phyloP scores from a whole-genome alignment of 2,888 invertebrate genomes.

The Rotaria sp. region DNA sequence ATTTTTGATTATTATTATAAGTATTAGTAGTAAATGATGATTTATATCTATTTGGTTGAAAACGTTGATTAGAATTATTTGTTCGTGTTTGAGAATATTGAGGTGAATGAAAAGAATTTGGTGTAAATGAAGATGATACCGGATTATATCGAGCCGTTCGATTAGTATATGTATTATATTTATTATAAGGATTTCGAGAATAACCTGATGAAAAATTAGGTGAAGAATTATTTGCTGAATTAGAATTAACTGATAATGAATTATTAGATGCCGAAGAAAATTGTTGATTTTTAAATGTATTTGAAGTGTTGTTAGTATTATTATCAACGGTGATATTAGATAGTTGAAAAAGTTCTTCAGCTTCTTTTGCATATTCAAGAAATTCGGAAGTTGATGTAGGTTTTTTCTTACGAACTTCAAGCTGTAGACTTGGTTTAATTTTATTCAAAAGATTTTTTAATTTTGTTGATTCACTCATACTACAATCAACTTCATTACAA shows the following conservation, averaged over 20 bases:
- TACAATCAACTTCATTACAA: background rate
- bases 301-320: background rate
- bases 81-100: background rate
- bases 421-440: background rate
- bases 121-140: background rate
- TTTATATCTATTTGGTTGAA: background rate
- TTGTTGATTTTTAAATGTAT: background rate
- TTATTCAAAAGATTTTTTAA: background rate
- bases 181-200: background rate
- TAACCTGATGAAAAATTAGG: background rate
- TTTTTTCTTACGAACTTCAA: background rate
- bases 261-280: background rate
- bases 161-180: background rate
- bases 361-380: background rate
- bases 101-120: background rate
- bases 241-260: background rate
- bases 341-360: background rate
- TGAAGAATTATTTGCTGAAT: background rate
- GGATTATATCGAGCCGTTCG: background rate
- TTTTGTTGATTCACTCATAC: background rate
- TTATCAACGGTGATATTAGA: background rate
- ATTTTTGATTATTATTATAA: background rate
- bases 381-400: background rate
- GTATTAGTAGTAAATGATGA: background rate
- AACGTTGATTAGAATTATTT: background rate